Conservation (phyloP, 1,140 invertebrate species). For the Nephila pilipes region DNA sequence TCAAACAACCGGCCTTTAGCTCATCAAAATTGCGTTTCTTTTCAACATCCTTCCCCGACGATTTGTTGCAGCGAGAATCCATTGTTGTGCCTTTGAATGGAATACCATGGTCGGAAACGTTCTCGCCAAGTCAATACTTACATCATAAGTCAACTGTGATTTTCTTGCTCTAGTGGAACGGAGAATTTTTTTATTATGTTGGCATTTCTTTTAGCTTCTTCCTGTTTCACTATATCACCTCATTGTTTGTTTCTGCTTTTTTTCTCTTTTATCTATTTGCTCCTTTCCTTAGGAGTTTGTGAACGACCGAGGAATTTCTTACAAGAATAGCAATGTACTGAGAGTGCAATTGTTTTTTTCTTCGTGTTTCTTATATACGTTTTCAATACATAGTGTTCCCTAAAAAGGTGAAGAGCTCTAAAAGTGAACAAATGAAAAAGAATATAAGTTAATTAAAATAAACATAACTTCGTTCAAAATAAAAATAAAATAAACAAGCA, state of each 20-base stretch:
- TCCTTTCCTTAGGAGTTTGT: background rate
- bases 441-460: too few relatives aligned
- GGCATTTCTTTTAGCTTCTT: constrained; percentile 31
- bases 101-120: background rate
- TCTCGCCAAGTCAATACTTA: constrained; percentile 29
- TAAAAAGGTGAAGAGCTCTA: too few relatives aligned
- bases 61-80: constrained; percentile 47
- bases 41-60: background rate
- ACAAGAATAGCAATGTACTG: background rate
- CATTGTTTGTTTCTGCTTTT: constrained; percentile 2
- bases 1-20: constrained; percentile 48
- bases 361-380: too few relatives aligned
- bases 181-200: constrained; percentile 22
- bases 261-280: constrained; percentile 5
- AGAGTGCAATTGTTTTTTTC: too few relatives aligned
- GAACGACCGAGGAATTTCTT: background rate
- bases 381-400: too few relatives aligned
- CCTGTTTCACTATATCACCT: constrained; percentile 37
- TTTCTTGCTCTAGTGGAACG: constrained; percentile 40
- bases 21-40: constrained; percentile 74
- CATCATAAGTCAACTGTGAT: constrained; percentile 55
- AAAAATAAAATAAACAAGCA: too few relatives aligned
- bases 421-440: too few relatives aligned
- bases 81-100: constrained; percentile 47
- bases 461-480: too few relatives aligned